Base-by-base conservation (phyloP, 2,888 invertebrate species). In the Nomada ruficornis region DNA sequence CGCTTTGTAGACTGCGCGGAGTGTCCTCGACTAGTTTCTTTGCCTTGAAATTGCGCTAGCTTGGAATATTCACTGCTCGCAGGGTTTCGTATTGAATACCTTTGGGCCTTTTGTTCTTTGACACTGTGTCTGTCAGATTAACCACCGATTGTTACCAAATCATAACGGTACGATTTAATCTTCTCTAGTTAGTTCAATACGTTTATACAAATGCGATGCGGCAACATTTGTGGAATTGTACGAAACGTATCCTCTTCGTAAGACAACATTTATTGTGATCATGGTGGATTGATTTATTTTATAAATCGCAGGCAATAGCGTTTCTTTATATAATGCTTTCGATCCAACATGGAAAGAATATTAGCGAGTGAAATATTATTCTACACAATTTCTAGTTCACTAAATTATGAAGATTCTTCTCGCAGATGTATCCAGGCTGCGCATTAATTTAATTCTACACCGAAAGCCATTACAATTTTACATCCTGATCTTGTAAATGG, bases 61-160 rank as follows among this genome's bases (percentile, higher is more conserved):
- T 26, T 64, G 23, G 42, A 63, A 72, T 63, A 62, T 62, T 71
- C 62, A 62, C 54, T 15, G 11, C 23, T 52, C 15, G 20, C 52
- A 13, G 2, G 4, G 23, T 11, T 62, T 13, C 26, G 11, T 42
- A 23, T 26, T n/a, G 23, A 7, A 7, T 29, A 29, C 36, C 47
- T 15, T 47, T 47, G 47, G 0, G 5, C n/a, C 42, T 18, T 57
- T 44, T 18, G 57, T 9, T 20, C 13, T 55, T 20, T 29, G 18
- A n/a, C 26, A 52, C 29, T n/a, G 9, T 11, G 23, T 23, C 4
- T 63, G 5, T 10, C 11, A 11, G 64, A 65, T 65, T 65, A 50
- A 64, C 26, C 64, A 15, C 23, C 2, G 63, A 26, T 57, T 13
- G 26, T 57, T 15, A 26, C 13, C 5, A 15, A 13, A 11, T 26